Base-by-base conservation (phyloP, 2,113 vertebrate genomes). In the Carlito syrichta region DNA sequence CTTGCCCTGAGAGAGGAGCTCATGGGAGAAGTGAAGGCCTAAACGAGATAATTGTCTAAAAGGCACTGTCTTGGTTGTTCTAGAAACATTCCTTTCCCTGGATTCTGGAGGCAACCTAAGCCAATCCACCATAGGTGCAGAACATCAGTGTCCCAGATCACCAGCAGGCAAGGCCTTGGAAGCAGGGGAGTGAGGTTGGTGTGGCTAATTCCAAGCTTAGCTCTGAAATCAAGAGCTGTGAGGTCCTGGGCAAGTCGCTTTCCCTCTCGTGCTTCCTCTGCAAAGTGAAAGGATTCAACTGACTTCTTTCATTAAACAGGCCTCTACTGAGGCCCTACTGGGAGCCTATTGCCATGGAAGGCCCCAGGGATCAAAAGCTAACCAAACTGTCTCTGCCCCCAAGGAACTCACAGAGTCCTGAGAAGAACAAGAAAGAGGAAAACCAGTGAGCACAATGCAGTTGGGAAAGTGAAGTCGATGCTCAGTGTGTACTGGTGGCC, bases 81-180 rank as follows among this genome's bases (percentile, higher is more conserved):
- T 52, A 52, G 81, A 90, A 82, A 27, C 27, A 35, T 38, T 8
- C 10, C 84, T 78, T 88, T 81, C 22, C 25, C 2, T 10, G 16
- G 66, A 52, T 89, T 52, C 20, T 62, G 45, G 66, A 82, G n/a
- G 76, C 5, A 63, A 25, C 4, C 35, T 56, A 48, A 76, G 62
- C 2, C 3, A 23, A 20, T 4, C 60, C 2, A 9, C 11, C 10
- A 38, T 86, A 52, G 74, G 7, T 43, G 40, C 14, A 1, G 16
- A n/a, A 30, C 2, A 30, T 71, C 52, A 1, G 0, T 9, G 23
- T 56, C 58, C 30, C 11, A 6, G 20, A 27, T n/a, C 10, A 43
- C 45, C 48, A 66, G 81, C 30, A 8, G 48, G 20, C 6, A n/a
- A 38, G 52, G 35, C 52, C 38, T 56, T 3, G 58, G 12, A 52